These are phyloP conservation scores for Peromyscus leucopus DNA, from an alignment of 2,113 vertebrate species.

Conservation along the genomic window DNA sequence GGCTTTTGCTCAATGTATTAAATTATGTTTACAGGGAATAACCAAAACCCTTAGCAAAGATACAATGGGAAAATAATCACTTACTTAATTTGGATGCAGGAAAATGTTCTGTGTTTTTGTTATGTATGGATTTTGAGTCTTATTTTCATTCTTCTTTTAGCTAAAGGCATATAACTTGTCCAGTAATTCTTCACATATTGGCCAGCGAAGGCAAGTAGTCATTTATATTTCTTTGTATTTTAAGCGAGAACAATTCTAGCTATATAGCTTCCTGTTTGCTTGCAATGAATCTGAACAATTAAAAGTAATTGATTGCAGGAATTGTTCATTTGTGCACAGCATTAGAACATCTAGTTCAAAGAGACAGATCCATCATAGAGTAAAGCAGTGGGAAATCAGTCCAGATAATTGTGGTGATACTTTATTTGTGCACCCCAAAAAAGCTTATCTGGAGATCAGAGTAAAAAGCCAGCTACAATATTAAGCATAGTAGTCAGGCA, in stretches of 20 bases:
- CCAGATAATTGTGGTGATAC: neutral
- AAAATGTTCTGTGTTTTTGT: constrained; percentile 9
- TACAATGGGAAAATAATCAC: neutral
- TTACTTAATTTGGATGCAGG: neutral
- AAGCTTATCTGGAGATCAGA: too few species aligned
- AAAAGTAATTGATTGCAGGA: constrained; percentile 9
- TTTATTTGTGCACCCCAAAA: too few species aligned
- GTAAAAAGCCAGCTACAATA: too few species aligned
- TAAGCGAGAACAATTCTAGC: constrained; percentile 27
- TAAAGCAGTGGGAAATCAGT: neutral
- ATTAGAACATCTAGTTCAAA: constrained; percentile 31
- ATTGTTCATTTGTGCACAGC: neutral
- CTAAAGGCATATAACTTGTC: constrained; percentile 34
- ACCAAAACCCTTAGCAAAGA: neutral
- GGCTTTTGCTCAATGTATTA: constrained; percentile 1
- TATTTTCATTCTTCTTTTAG: constrained; percentile 52
- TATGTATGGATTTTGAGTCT: neutral
- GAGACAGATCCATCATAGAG: constrained; percentile 23
- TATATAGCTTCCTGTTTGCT: constrained; percentile 17
- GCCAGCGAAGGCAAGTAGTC: neutral
- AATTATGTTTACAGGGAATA: neutral
- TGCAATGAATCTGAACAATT: constrained; percentile 39
- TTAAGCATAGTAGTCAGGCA: too few species aligned
- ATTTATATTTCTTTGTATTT: constrained; percentile 52
- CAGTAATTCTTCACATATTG: neutral